A percentile compares a stretch with the other conserved stretches of the same genome.
Evolutionary conservation across 2,888 invertebrate genomes (phyloP).

Genomic region (Micoletzkya japonica): DNA sequence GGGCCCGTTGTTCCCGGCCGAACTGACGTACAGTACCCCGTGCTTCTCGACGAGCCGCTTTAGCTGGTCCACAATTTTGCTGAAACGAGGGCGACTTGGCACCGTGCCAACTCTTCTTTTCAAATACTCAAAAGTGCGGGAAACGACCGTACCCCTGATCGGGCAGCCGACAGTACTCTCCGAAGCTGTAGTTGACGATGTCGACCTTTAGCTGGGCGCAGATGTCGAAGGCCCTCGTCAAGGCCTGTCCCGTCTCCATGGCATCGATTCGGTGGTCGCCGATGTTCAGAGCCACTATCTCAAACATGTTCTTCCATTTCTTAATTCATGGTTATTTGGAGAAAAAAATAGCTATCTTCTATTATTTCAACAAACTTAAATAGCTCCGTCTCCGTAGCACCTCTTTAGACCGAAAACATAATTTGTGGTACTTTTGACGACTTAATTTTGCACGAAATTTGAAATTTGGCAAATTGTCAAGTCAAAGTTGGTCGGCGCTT

Average conservation of each 20-base stretch:
- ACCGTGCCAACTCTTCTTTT: too few species aligned
- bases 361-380: too few species aligned
- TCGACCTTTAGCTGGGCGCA: constrained; percentile 71
- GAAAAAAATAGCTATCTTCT: too few species aligned
- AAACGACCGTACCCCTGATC: constrained; percentile 79
- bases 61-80: constrained; percentile 77
- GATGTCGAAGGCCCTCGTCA: constrained; percentile 77
- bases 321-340: too few species aligned
- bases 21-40: constrained; percentile 87
- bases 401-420: too few species aligned
- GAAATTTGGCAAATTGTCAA: too few species aligned
- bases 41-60: constrained; percentile 78
- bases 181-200: constrained; percentile 97
- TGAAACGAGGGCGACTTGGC: constrained; percentile 65
- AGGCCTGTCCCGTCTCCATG: constrained; percentile 94
- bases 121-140: too few species aligned
- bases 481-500: constrained; percentile 68
- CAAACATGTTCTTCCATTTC: neutral
- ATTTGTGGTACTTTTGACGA: too few species aligned
- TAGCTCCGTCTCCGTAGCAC: too few species aligned
- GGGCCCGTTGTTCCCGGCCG: constrained; percentile 93
- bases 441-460: too few species aligned
- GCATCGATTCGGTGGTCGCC: constrained; percentile 82
- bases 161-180: constrained; percentile 90
- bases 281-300: constrained; percentile 76